Base-by-base conservation (phyloP, 2,113 vertebrate species). In the Corythaixoides concolor region DNA sequence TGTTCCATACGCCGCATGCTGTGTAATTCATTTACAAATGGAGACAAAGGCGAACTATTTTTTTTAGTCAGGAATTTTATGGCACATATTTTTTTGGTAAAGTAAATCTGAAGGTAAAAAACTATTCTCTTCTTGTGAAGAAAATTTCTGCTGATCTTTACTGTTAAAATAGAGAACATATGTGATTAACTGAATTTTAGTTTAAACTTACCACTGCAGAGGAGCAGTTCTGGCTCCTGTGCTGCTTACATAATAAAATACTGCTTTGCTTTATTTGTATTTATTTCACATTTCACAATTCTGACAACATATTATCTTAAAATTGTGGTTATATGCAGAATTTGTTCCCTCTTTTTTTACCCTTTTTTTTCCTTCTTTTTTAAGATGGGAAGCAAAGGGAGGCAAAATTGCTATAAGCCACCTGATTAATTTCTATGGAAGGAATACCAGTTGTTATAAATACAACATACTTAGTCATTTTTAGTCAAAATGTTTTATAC, bases 1-100 rank as follows among this genome's bases (percentile, higher is more conserved):
- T 68, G 12, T 87, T 58, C 28, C 10, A 3, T 11, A 0, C 2
- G 3, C 37, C 62, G 2, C 60, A 33, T 21, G 0, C 28, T 33
- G 37, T 19, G 3, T 8, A 10, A 35, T 30, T 66, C 6, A 30
- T 39, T 62, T 67, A 59, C 20, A 80, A 37, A 21, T 15, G n/a
- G n/a, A 79, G 43, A 28, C 49, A 55, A 67, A 49, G 14, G 30
- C 9, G 0, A 78, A 9, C 33, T 37, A 6, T 62, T 41, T 78
- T 32, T 79, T 79, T 63, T 27, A 47, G 33, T 56, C 14, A 9
- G 62, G 11, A 43, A 11, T 63, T n/a, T 39, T 85, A 15, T 28
- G 24, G 32, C 28, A 49, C 45, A 72, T 18, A 15, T 64, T 26
- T 33, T 72, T 24, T 85, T n/a, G 15, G 30, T 55, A 63, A 91